Evolutionary conservation across 2,888 invertebrate genomes (phyloP).

Genomic region (Pharmacophagus antenor): DNA sequence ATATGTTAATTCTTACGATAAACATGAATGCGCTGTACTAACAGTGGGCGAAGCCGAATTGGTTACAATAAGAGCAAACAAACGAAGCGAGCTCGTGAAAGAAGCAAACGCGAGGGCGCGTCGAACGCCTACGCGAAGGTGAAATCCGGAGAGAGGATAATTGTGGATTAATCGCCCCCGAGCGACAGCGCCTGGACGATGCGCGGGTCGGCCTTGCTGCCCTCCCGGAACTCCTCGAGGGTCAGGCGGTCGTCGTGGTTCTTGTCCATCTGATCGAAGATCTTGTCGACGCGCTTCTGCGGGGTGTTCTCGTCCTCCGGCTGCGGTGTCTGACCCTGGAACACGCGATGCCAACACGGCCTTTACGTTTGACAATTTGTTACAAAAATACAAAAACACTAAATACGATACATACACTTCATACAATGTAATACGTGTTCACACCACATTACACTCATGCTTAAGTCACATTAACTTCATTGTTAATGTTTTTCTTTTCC

Average conservation of each 20-base stretch:
- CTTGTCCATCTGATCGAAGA: conserved; percentile 99
- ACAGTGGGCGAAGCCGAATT: conserved; percentile 6
- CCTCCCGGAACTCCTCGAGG: conserved; percentile 97
- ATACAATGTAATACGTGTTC: too few species aligned
- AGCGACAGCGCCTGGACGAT: conserved; percentile 97
- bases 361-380: background rate
- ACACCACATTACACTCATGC: too few species aligned
- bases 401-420: background rate
- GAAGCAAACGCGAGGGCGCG: conserved; percentile 3
- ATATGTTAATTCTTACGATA: background rate
- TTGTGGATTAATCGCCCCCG: conserved; percentile 85
- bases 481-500: too few species aligned
- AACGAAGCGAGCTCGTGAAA: conserved; percentile 27
- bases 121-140: conserved; percentile 57
- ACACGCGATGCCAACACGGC: background rate
- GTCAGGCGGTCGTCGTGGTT: conserved; percentile 98
- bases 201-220: conserved; percentile 98
- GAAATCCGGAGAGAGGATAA: conserved; percentile 77
- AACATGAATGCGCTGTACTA: background rate
- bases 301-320: conserved; percentile 95
- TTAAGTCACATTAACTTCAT: too few species aligned
- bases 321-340: conserved; percentile 93
- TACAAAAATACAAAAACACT: background rate
- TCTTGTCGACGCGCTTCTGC: conserved; percentile 98
- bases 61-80: conserved; percentile 17